Evolutionary conservation across 2,888 invertebrate species (phyloP).

Genomic region (Nezara viridula): DNA sequence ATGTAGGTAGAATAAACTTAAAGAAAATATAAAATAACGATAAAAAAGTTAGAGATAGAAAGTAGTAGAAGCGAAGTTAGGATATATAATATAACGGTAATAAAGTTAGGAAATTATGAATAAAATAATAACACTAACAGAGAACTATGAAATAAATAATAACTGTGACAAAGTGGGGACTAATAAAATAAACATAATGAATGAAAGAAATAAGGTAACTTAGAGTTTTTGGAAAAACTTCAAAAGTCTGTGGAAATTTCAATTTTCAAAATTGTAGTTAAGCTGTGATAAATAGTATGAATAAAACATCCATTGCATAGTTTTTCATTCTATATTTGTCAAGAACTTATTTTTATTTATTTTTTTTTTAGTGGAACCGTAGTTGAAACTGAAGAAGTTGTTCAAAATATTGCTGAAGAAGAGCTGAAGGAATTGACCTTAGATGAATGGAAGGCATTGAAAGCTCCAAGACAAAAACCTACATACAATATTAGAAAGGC

Average conservation of each 20-base stretch:
- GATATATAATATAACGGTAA: too few relatives aligned
- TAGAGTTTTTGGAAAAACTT: too few relatives aligned
- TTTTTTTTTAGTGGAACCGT: slow-evolving; percentile 56
- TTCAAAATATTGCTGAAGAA: slow-evolving; percentile 66
- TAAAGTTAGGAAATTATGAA: too few relatives aligned
- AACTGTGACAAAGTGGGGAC: too few relatives aligned
- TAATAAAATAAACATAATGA: too few relatives aligned
- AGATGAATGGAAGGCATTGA: slow-evolving; percentile 94
- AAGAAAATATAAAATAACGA: too few relatives aligned
- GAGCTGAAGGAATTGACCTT: slow-evolving; percentile 84
- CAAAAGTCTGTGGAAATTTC: background rate
- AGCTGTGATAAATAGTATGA: background rate
- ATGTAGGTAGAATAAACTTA: too few relatives aligned
- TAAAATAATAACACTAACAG: too few relatives aligned
- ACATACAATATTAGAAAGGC: slow-evolving; percentile 93
- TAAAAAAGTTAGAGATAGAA: too few relatives aligned
- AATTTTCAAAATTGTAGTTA: background rate
- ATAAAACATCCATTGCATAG: background rate
- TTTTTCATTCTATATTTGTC: background rate
- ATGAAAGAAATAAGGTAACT: too few relatives aligned
- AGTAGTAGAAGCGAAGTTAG: too few relatives aligned
- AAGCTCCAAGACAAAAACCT: slow-evolving; percentile 85
- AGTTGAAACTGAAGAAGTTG: slow-evolving; percentile 67
- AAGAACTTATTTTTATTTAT: slow-evolving; percentile 15
- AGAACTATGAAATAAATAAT: too few relatives aligned